These are phyloP conservation scores for Fulmarus glacialis DNA, from an alignment of 2,113 vertebrate species.

Conservation along the genomic window DNA sequence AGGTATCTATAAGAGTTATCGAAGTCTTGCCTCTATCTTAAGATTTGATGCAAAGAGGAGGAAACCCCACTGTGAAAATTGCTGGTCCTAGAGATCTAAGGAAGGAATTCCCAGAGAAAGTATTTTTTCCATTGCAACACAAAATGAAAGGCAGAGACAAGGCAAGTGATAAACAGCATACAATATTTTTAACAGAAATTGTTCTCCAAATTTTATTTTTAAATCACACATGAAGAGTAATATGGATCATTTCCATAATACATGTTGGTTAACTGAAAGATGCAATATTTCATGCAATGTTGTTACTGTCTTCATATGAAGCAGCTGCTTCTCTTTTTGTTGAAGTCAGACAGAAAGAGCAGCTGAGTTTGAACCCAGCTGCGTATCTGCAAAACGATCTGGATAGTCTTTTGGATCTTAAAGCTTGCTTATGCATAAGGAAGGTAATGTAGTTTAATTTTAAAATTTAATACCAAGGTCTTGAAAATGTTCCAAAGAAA, in stretches of 20 bases:
- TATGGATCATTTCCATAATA: not conserved
- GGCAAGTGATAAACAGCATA: not conserved
- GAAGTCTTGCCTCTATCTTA: not conserved
- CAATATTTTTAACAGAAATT: not conserved
- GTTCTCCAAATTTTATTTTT: not conserved
- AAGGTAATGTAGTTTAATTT: not conserved
- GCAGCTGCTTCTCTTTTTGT: not conserved
- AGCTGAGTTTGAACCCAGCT: slow-evolving; percentile 14
- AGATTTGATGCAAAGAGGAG: not conserved
- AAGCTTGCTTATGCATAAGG: not conserved
- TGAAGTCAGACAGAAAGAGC: not conserved
- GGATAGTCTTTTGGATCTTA: not conserved
- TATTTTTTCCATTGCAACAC: not conserved
- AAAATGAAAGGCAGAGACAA: not conserved
- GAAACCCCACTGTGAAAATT: not conserved
- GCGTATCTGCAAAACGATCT: not conserved
- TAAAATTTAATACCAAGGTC: slow-evolving; percentile 4
- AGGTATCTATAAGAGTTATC: not conserved
- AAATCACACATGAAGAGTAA: not conserved
- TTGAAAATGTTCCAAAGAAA: slow-evolving; percentile 12
- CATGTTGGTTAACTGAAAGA: not conserved
- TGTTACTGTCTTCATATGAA: not conserved
- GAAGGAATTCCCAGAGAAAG: not conserved
- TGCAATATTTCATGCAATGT: not conserved
- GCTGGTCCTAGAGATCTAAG: not conserved